Base-by-base conservation (phyloP, 2,797 vertebrate genomes). In the Chaetodon trifasciatus region DNA sequence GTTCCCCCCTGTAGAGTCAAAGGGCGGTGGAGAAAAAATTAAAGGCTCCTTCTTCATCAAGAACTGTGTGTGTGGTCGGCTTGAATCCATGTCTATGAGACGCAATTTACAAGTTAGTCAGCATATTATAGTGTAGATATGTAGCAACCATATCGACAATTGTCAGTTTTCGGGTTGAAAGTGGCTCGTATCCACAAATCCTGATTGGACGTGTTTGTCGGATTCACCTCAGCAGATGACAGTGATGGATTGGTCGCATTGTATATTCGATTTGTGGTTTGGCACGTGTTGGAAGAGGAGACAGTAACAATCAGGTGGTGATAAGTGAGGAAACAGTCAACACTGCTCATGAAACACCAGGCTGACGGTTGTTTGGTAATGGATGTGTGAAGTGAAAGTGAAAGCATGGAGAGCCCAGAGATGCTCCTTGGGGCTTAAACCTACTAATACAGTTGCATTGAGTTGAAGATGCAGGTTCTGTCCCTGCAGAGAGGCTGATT, bases 1-100 rank as follows among this genome's bases (percentile, higher is more conserved):
- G 28, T 5, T 1, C 50, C 15, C 63, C 52, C 55, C 78, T 49
- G 82, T 24, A 3, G 61, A 62, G 44, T 69, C 56, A 58, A 44
- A 63, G 58, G 23, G 6, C 8, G 73, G 70, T 21, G 42, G 13
- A 32, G 66, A 24, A 28, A 19, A 79, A 66, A 86, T 76, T 84
- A 61, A 67, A 82, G 67, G 58, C 55, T 35, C 60, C 55, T 23
- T 65, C 76, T 47, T 42, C 15, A 8, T 56, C 39, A 42, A 19
- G 44, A 74, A 66, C 63, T 63, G 55, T 6, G 52, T 46, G 46
- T 75, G 74, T 62, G 61, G 61, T 81, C 1, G 3, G 23, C 9
- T 52, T 74, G 21, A 44, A 49, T 39, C 58, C 39, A 23, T 39
- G 40, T 32, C 32, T 32, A 55, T 6, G 65, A 65, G n/a, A 42